Base-by-base conservation (phyloP, 92 coral and sea anemone genomes). In the Porites cylindrica region DNA sequence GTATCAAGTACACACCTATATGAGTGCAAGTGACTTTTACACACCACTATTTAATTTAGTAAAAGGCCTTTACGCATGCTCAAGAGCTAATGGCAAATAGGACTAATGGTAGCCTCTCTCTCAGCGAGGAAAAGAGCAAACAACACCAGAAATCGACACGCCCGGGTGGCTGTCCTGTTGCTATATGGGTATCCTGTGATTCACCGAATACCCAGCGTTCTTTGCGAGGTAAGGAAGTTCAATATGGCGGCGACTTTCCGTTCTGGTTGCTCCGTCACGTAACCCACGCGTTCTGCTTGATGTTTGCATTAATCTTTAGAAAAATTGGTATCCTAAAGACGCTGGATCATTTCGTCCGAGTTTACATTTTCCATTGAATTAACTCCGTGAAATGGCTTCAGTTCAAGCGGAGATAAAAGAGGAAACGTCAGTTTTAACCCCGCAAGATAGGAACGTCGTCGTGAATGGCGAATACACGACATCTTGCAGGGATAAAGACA, bases 221-320 rank as follows among this genome's bases (percentile, higher is more conserved):
- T 6, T 43, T 73, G 79, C 72, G 64, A 71, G 16, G 7, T 51
- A 19, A 6, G 24, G 2, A 6, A 63, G 74, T 83, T 73, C 80
- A 83, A 83, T 51, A 83, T 83, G 87, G 87, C 87, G 87, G 87
- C 80, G 78, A 19, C 60, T 82, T 75, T 72, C 65, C 65, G 51
- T 75, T 66, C 23, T 50, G 23, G n/a, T 64, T 19, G 54, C 63
- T 51, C 51, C 29, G 29, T 61, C 81, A 50, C 73, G 73, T 58
- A 65, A 20, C 29, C 43, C 50, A 50, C 63, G 51, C 72, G 73
- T 51, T 74, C 66, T 72, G 1, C 86, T 38, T 59, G 56, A 53
- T 59, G 70, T 77, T 38, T 63, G 16, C 43, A 59, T 82, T 70
- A 51, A 24, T 19, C 78, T 72, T 21, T 38, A 38, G 47, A 43